Evolutionary conservation across 1,140 invertebrate species (phyloP), one percentile per base, ranked within the genome.

Genomic region (Saxidomus purpurata): DNA sequence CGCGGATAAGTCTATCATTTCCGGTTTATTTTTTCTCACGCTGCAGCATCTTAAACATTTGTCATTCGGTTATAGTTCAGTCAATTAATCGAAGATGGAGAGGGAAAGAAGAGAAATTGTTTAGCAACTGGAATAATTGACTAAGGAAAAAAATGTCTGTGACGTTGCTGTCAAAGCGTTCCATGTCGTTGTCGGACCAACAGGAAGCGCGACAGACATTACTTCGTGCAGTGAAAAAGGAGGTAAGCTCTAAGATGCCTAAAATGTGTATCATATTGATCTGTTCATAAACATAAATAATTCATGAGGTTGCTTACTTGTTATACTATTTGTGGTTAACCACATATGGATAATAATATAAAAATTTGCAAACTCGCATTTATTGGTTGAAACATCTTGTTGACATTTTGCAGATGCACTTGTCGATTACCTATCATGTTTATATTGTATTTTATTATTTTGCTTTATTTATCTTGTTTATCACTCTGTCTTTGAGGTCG

Each of bases 211-310:
- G 98, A 95, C 98, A 98, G 93, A 97, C 97, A 89, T 96, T 98
- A 38, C 97, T 98, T 74, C 97, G 97, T 63, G 96, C 97, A 90
- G 98, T 98, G 15, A 98, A 98, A 95, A 98, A 98, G 95, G 98
- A 98, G 96, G 97, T 97, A 92, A n/a, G n/a, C n/a, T n/a, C n/a
- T n/a, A n/a, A 96, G 95, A 31, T 79, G 17, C 22, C 9, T 55
- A 34, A 55, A 69, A 25, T 34, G 25, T 74, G 1, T 38, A 36
- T 38, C 0, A 8, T 88, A 88, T 88, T 81, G 86, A 88, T 88
- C 55, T 28, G 25, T 15, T 47, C 76, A 88, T 88, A 47, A 88
- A 47, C 86, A 88, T 88, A 88, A 88, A 88, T 80, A 88, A 88
- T 88, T 55, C 76, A 81, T 76, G 83, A 52, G 13, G n/a, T 43